Conservation (phyloP, 2,113 vertebrate species). For the Trinectes maculatus region DNA sequence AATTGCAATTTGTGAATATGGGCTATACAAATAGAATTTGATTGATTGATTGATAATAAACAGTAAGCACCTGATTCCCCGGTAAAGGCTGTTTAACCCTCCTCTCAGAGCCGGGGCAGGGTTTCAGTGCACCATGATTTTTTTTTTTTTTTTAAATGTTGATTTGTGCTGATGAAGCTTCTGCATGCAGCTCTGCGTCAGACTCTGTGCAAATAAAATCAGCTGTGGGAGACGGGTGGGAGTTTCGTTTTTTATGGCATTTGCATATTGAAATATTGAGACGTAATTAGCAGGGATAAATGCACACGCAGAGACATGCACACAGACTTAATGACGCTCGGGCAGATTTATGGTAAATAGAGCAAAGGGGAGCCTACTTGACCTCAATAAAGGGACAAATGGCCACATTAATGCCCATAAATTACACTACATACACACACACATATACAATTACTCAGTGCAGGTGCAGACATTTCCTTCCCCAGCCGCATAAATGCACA, state of each 20-base stretch:
- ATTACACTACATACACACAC: conserved; percentile 56
- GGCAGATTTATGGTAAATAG: conserved; percentile 51
- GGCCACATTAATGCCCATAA: conserved; percentile 66
- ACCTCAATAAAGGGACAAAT: conserved; percentile 71
- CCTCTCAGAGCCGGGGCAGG: conserved; percentile 30
- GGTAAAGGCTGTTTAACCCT: conserved; percentile 26
- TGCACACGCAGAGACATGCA: conserved; percentile 22
- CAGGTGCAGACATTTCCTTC: background rate
- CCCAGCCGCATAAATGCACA: conserved; percentile 29
- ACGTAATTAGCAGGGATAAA: conserved; percentile 50
- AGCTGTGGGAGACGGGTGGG: too few relatives aligned
- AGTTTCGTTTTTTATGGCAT: conserved; percentile 48
- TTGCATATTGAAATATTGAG: conserved; percentile 62
- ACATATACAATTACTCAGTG: conserved; percentile 13
- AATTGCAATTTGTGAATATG: too few relatives aligned
- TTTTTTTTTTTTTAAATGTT: too few relatives aligned
- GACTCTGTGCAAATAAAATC: conserved; percentile 22
- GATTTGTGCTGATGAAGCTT: conserved; percentile 32
- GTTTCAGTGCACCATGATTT: conserved; percentile 16
- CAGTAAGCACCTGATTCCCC: conserved; percentile 10
- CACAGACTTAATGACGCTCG: conserved; percentile 42
- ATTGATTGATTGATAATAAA: too few relatives aligned
- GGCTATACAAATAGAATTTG: too few relatives aligned
- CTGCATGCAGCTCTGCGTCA: conserved; percentile 16
- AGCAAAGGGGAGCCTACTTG: conserved; percentile 72